Evolutionary conservation across 2,797 vertebrate genomes (phyloP), one percentile per base, ranked within the genome.

Genomic region (Labeo calbasu): DNA sequence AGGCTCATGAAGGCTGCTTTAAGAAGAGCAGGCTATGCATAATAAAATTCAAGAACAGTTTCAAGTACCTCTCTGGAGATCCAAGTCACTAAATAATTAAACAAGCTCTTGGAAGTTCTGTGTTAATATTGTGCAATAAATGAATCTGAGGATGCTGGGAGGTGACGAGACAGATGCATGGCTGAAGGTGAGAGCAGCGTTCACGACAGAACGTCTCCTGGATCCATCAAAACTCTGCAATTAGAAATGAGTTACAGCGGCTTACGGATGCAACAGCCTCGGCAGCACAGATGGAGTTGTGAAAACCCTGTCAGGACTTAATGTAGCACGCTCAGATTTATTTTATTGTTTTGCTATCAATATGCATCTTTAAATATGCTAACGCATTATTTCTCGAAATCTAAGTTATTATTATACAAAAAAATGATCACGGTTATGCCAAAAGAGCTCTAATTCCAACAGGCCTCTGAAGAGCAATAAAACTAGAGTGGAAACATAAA

Each of bases 21-120:
- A 72, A 72, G 51, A 65, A 32, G 66, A 79, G 43, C 76, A 79
- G 57, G 59, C 69, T 73, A 55, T 55, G 77, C 76, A 75, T 77
- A 73, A 71, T 79, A 82, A 50, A 72, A 55, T 63, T 53, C 13
- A 57, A 63, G 65, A 66, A 77, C 21, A 79, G 81, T 78, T 82
- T 79, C 57, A 65, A 79, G 69, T 8, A 51, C 19, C 73, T 72
- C 84, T 82, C 70, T 5, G 25, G 72, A 81, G 72, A 82, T n/a
- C 61, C 40, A 10, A 50, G 72, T 59, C 55, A 63, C 76, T 84
- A 71, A 82, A 82, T 86, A 82, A 86, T 82, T 82, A 82, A 86
- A 32, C 46, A 50, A 53, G 79, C 81, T 55, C 23, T 59, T 50
- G 70, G 71, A 85, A 73, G 50, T 55, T 75, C 53, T 70, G n/a